Percentiles rank a stretch among this genome's conserved stretches.
These are phyloP conservation scores for Sterrhoptilus dennistouni DNA, from an alignment of 2,113 vertebrate species.

Conservation along the genomic window DNA sequence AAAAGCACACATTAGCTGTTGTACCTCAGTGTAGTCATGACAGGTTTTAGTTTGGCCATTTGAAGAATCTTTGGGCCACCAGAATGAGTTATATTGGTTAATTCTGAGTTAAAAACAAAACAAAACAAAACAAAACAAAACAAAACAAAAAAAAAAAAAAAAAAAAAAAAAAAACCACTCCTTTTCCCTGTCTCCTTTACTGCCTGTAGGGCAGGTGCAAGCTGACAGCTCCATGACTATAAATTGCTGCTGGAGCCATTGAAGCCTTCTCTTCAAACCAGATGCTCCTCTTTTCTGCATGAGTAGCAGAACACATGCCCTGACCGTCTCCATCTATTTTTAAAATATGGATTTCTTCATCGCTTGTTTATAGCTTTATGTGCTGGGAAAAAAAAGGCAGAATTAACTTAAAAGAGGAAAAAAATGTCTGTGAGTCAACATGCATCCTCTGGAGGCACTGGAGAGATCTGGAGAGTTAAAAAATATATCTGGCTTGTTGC, in stretches of 20 bases:
- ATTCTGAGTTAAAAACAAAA: background rate
- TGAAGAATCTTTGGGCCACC: background rate
- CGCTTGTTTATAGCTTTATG: constrained; percentile 13
- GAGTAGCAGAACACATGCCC: constrained; percentile 37
- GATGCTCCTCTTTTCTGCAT: constrained; percentile 50
- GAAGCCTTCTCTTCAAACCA: constrained; percentile 52
- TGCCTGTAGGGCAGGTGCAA: constrained; percentile 38
- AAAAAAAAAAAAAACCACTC: background rate
- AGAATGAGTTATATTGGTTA: background rate
- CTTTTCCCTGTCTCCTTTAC: background rate
- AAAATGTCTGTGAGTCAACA: constrained; percentile 14
- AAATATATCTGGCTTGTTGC: background rate
- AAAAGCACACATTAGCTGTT: background rate
- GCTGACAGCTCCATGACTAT: constrained; percentile 9
- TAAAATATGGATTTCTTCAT: constrained; percentile 56
- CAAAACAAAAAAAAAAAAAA: background rate
- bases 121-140: background rate
- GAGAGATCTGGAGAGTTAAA: constrained; percentile 17
- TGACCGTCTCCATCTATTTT: constrained; percentile 45
- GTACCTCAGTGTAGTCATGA: background rate
- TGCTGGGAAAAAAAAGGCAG: background rate
- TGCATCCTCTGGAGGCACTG: background rate
- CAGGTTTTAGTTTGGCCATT: background rate
- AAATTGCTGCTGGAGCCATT: constrained; percentile 48
- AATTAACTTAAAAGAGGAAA: constrained; percentile 13